phyloP scores from a whole-genome alignment of 2,113 vertebrate species.

The Brachyhypopomus occidentalis region DNA sequence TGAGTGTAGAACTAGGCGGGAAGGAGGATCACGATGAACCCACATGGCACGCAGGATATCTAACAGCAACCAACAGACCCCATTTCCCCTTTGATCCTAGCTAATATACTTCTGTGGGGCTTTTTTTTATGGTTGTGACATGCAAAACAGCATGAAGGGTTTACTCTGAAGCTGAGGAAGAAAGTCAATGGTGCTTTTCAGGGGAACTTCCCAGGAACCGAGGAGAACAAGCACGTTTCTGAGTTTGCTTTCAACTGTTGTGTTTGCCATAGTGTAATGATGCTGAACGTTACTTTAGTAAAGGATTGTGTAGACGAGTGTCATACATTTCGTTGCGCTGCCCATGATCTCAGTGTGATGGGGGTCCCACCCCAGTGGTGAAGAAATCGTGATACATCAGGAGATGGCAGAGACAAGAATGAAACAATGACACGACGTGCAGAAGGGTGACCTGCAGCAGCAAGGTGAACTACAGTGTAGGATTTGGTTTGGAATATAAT shows the following conservation, averaged over 20 bases:
- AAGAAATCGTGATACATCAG: too few species aligned
- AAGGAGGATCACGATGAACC: not conserved
- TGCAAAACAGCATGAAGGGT: not conserved
- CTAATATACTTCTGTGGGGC: slow-evolving; percentile 64
- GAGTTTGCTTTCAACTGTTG: not conserved
- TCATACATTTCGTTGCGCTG: not conserved
- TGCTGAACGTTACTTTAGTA: not conserved
- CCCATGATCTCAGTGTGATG: not conserved
- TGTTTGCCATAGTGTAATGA: not conserved
- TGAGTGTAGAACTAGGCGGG: not conserved
- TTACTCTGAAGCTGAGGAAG: not conserved
- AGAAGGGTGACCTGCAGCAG: not conserved
- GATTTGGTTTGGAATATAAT: too few species aligned
- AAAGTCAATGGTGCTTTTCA: not conserved
- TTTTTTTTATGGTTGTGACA: slow-evolving; percentile 19
- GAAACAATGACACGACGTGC: too few species aligned
- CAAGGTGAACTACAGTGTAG: not conserved
- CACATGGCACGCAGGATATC: not conserved
- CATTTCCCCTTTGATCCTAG: slow-evolving; percentile 5
- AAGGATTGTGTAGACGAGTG: not conserved
- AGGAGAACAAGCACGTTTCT: not conserved
- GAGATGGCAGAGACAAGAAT: too few species aligned
- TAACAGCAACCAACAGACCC: not conserved
- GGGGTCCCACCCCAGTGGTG: not conserved
- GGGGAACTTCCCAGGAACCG: not conserved